Percentiles rank a stretch among this genome's conserved stretches.
phyloP scores from a whole-genome alignment of 2,888 invertebrate species.

The Schizaphis graminum region DNA sequence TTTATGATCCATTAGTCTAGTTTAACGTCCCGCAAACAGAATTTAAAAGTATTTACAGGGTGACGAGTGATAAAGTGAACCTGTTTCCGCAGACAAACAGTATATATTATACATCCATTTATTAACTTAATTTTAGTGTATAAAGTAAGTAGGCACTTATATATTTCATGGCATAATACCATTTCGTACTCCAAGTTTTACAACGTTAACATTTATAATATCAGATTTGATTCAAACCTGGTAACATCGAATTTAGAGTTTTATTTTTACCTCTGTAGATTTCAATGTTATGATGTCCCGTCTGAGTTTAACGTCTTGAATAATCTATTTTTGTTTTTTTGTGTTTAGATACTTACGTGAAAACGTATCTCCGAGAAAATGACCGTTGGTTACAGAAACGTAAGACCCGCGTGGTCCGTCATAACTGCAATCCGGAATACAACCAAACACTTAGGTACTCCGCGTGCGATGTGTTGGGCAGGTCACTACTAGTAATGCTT shows the following conservation, averaged over 20 bases:
- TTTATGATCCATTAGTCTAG: too few species aligned
- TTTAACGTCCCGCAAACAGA: too few species aligned
- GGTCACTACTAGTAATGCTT: constrained; percentile 89
- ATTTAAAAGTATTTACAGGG: too few species aligned
- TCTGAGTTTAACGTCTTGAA: background rate
- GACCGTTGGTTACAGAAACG: constrained; percentile 91
- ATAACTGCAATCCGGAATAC: constrained; percentile 87
- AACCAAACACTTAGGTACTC: constrained; percentile 89
- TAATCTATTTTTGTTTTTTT: background rate
- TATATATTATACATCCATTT: too few species aligned
- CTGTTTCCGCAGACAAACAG: too few species aligned
- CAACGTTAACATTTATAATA: background rate
- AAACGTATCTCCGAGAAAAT: constrained; percentile 88
- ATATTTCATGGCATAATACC: background rate
- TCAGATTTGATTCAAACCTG: background rate
- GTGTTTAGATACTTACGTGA: constrained; percentile 90
- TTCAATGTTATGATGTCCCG: background rate
- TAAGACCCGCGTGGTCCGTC: constrained; percentile 88
- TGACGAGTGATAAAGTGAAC: too few species aligned
- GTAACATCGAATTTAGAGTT: background rate
- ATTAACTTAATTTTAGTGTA: background rate
- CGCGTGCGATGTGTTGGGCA: constrained; percentile 73
- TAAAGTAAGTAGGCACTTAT: background rate
- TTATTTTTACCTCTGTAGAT: background rate
- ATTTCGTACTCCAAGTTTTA: background rate